Conservation (phyloP, 2,888 invertebrate species). For the Drosophila meridionalis region DNA sequence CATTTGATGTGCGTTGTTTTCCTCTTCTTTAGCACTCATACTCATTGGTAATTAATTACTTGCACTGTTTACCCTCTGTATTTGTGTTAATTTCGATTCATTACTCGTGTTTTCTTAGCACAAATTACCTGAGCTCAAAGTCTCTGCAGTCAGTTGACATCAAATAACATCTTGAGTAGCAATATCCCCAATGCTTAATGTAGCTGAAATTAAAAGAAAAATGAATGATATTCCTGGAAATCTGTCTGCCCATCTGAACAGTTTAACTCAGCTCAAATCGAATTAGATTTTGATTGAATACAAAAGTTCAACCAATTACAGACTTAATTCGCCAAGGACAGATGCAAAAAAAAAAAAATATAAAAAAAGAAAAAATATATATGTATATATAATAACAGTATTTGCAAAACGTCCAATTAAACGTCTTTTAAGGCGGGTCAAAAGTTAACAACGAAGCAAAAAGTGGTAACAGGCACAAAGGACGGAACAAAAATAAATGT, state of each 20-base stretch:
- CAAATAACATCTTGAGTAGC: neutral
- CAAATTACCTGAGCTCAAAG: conserved; percentile 18
- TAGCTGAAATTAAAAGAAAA: neutral
- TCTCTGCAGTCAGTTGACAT: neutral
- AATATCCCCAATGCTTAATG: neutral
- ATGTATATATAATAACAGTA: conserved; percentile 1
- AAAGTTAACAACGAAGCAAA: conserved; percentile 15
- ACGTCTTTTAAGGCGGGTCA: conserved; percentile 9
- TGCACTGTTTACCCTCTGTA: conserved; percentile 20
- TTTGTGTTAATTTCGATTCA: conserved; percentile 34
- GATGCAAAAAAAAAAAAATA: neutral
- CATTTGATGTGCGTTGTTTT: neutral
- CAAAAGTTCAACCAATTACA: conserved; percentile 20
- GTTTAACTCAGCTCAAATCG: neutral
- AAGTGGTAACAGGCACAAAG: neutral
- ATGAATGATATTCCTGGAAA: neutral
- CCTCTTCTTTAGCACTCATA: neutral
- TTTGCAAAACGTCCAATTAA: conserved; percentile 37
- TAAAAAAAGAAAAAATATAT: neutral
- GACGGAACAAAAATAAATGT: conserved; percentile 39
- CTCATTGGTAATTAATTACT: conserved; percentile 21
- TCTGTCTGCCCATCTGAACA: conserved; percentile 3
- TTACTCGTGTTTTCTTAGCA: conserved; percentile 25
- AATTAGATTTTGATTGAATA: conserved; percentile 19
- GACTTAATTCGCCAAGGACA: neutral